Percentiles rank a stretch among this genome's conserved stretches.
Evolutionary conservation across 2,888 invertebrate species (phyloP).

Genomic region (Caenorhabditis afra): DNA sequence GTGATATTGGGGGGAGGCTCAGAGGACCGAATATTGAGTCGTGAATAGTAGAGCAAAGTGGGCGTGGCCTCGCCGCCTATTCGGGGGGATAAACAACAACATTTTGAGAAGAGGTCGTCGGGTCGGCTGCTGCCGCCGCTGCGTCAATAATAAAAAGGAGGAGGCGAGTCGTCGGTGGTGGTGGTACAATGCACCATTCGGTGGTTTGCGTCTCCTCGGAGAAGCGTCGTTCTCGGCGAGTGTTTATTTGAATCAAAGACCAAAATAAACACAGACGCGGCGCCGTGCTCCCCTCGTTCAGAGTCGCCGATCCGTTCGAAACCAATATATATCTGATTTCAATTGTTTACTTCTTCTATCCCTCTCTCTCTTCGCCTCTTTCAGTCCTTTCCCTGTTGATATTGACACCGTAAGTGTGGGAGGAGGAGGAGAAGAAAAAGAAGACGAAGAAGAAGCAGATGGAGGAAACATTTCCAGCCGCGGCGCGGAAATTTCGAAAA

Average conservation of each 20-base stretch:
- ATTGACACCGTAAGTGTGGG: background rate
- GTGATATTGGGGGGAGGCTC: too few relatives aligned
- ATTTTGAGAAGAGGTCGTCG: slow-evolving; percentile 22
- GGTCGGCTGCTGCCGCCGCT: slow-evolving; percentile 19
- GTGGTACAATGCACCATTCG: slow-evolving; percentile 30
- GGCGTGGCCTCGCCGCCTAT: slow-evolving; percentile 4
- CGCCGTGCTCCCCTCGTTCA: background rate
- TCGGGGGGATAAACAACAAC: slow-evolving; percentile 37
- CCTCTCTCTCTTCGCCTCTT: background rate
- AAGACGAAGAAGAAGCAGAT: too few relatives aligned
- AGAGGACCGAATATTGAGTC: background rate
- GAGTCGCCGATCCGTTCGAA: background rate
- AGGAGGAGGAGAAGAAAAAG: background rate
- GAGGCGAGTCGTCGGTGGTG: too few relatives aligned
- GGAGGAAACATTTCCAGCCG: slow-evolving; percentile 4
- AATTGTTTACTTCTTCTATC: background rate
- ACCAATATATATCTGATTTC: background rate
- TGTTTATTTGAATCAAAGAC: slow-evolving; percentile 42
- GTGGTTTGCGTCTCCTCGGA: slow-evolving; percentile 1
- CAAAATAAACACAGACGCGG: slow-evolving; percentile 28
- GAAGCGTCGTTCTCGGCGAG: background rate
- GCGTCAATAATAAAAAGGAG: slow-evolving; percentile 39
- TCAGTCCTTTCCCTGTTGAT: background rate
- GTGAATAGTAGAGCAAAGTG: background rate
- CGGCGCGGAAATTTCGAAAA: background rate